Conservation (phyloP, 2,888 invertebrate species). For the Drosophila tanythrix region DNA sequence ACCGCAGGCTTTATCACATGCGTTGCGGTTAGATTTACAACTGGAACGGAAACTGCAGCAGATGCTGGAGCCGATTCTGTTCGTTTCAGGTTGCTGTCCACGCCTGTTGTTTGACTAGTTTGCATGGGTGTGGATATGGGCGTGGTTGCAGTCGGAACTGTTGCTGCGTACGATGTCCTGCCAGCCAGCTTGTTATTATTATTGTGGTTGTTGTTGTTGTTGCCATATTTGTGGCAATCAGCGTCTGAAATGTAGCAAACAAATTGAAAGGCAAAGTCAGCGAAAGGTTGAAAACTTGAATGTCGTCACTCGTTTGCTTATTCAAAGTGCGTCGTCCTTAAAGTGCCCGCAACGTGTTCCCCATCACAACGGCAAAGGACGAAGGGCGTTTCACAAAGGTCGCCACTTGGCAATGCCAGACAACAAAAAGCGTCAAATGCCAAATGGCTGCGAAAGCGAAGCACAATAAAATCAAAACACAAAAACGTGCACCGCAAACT, state of each 20-base stretch:
- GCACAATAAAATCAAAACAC: slow-evolving; percentile 68
- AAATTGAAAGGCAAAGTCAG: slow-evolving; percentile 57
- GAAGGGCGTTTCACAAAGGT: slow-evolving; percentile 40
- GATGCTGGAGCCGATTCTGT: slow-evolving; percentile 12
- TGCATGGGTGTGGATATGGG: slow-evolving; percentile 39
- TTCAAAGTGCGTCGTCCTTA: slow-evolving; percentile 70
- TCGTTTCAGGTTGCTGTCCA: slow-evolving; percentile 29
- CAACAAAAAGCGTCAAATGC: slow-evolving; percentile 27
- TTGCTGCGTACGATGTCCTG: slow-evolving; percentile 26
- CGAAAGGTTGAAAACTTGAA: slow-evolving; percentile 40
- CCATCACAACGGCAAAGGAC: slow-evolving; percentile 6
- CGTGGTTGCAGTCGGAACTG: slow-evolving; percentile 22
- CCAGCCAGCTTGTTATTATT: slow-evolving; percentile 47
- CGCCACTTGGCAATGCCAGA: slow-evolving; percentile 34
- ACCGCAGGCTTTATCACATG: slow-evolving; percentile 67
- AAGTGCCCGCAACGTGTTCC: slow-evolving; percentile 73
- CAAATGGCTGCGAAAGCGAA: slow-evolving; percentile 33
- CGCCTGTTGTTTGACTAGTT: slow-evolving; percentile 57
- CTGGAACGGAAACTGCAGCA: slow-evolving; percentile 23
- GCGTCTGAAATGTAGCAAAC: slow-evolving; percentile 62
- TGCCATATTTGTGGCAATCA: slow-evolving; percentile 68
- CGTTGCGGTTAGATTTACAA: slow-evolving; percentile 27
- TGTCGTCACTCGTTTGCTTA: slow-evolving; percentile 41
- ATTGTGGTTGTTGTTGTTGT: slow-evolving; percentile 53
- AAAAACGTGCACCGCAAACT: slow-evolving; percentile 57